Conservation (phyloP, 2,797 vertebrate species). For the Etheostoma perlongum region DNA sequence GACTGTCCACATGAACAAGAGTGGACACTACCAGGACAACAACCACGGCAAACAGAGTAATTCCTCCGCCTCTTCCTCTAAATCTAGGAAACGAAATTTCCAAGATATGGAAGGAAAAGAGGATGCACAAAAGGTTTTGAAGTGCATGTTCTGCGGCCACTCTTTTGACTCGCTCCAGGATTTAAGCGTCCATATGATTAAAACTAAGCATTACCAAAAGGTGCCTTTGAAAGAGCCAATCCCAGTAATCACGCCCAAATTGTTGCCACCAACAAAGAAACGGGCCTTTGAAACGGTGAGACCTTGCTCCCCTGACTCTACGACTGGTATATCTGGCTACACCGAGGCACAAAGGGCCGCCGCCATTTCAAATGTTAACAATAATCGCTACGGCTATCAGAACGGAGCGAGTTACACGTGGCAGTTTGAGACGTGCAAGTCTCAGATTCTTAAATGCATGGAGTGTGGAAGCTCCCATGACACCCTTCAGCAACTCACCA, state of each 20-base stretch:
- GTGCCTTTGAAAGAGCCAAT: conserved; percentile 99
- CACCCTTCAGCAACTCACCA: conserved; percentile 97
- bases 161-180: conserved; percentile 99
- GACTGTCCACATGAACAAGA: conserved; percentile 98
- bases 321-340: conserved; percentile 91
- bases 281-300: conserved; percentile 93
- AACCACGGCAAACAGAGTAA: conserved; percentile 95
- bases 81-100: conserved; percentile 94
- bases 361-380: conserved; percentile 87
- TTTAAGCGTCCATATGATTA: conserved; percentile 99
- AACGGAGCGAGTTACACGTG: conserved; percentile 99
- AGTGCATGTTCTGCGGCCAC: conserved; percentile 99
- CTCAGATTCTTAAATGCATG: conserved; percentile 99
- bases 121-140: conserved; percentile 97
- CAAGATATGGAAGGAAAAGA: conserved; percentile 98
- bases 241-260: conserved; percentile 94
- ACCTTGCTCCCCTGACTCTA: conserved; percentile 97
- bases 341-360: conserved; percentile 89
- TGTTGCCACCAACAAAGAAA: conserved; percentile 95
- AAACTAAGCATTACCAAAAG: conserved; percentile 99
- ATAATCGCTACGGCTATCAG: conserved; percentile 97
- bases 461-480: conserved; percentile 99
- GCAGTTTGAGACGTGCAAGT: conserved; percentile 99
- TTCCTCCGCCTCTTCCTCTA: conserved; percentile 92
- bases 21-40: conserved; percentile 97